A percentile compares a stretch with the other conserved stretches of the same genome.
Conservation (phyloP, 2,113 vertebrate genomes). For the Turnix velox region DNA sequence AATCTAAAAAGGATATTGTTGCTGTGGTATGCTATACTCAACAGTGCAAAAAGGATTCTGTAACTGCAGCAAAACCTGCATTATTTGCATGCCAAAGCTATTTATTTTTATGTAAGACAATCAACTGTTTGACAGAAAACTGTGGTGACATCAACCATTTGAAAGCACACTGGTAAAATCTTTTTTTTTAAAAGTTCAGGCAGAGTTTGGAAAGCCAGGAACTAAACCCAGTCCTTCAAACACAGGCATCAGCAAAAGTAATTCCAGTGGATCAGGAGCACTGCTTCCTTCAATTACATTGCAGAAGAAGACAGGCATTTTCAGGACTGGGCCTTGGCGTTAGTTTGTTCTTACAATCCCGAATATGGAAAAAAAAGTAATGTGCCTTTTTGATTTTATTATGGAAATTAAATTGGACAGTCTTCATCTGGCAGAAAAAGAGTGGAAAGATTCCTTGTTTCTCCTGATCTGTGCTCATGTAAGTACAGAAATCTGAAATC, state of each 20-base stretch:
- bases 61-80: not conserved
- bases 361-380: not conserved
- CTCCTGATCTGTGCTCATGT: not conserved
- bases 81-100: not conserved
- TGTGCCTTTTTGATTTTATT: not conserved
- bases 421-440: not conserved
- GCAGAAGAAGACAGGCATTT: not conserved
- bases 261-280: not conserved
- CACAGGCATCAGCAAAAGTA: not conserved
- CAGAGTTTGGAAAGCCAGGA: not conserved
- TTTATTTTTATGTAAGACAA: not conserved
- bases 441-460: not conserved
- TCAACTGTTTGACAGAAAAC: not conserved
- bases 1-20: not conserved
- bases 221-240: not conserved
- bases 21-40: not conserved
- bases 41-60: not conserved
- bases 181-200: not conserved
- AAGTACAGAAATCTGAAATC: not conserved
- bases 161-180: not conserved
- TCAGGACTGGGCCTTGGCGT: not conserved
- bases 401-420: not conserved
- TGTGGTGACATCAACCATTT: not conserved
- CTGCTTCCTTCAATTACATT: not conserved
- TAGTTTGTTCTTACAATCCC: not conserved